Evolutionary conservation across 2,113 vertebrate species (phyloP).

Genomic region (Mormoops blainvillei): DNA sequence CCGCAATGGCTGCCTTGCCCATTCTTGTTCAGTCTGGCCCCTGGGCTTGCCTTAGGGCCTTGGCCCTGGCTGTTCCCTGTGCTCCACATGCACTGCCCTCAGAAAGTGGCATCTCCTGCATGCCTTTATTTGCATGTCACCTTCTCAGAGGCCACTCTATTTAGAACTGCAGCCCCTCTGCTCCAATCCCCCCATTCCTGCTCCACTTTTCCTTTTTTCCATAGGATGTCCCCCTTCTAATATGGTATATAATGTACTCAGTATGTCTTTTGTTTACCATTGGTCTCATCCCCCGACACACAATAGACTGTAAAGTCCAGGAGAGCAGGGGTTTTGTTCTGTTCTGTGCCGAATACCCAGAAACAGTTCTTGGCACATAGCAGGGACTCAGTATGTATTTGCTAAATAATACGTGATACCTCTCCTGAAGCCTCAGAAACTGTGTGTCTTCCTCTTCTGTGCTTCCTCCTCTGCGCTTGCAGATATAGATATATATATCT

Average conservation of each 20-base stretch:
- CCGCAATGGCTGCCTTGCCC: background rate
- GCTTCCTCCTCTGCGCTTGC: background rate
- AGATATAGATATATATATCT: too few relatives aligned
- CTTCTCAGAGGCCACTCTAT: background rate
- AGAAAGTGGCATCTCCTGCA: background rate
- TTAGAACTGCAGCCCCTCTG: background rate
- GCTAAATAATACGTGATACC: background rate
- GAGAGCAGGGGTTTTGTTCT: background rate
- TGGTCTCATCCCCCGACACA: too few relatives aligned
- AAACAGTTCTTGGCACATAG: background rate
- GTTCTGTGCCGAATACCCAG: background rate
- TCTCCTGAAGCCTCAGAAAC: background rate
- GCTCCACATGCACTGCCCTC: background rate
- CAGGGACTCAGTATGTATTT: background rate
- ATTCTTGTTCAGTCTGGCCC: background rate
- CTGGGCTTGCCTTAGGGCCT: background rate
- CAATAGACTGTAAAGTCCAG: background rate
- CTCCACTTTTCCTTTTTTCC: background rate
- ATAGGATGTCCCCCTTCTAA: too few relatives aligned
- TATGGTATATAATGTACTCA: rapidly evolving
- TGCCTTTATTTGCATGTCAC: background rate
- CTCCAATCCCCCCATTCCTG: background rate
- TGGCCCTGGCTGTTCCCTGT: background rate
- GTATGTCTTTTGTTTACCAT: background rate
- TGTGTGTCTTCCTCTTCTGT: background rate